Percentiles rank a stretch among this genome's conserved stretches.
Evolutionary conservation across 2,797 vertebrate species (phyloP).

Genomic region (Echeneis naucrates): DNA sequence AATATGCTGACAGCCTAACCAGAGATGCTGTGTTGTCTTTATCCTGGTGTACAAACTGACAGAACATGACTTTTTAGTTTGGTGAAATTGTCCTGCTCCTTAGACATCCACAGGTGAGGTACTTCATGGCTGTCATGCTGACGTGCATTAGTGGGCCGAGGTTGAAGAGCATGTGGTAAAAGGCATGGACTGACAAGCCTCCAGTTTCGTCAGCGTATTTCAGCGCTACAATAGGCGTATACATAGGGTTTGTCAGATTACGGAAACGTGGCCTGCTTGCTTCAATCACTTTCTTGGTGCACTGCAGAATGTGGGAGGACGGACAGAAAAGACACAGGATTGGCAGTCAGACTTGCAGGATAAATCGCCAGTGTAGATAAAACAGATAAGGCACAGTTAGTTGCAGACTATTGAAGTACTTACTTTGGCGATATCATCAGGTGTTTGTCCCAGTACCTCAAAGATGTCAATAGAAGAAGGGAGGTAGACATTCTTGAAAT

Average conservation of each 20-base stretch:
- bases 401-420: slow-evolving; percentile 20
- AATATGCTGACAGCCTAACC: slow-evolving; percentile 1
- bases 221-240: slow-evolving; percentile 80
- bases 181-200: slow-evolving; percentile 78
- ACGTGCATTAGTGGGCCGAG: slow-evolving; percentile 84
- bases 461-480: slow-evolving; percentile 90
- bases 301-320: slow-evolving; percentile 55
- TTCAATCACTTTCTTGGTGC: slow-evolving; percentile 82
- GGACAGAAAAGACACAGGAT: slow-evolving; percentile 5
- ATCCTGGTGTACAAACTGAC: neutral
- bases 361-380: neutral
- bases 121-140: slow-evolving; percentile 80
- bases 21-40: neutral
- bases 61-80: slow-evolving; percentile 46
- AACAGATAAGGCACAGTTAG: neutral
- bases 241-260: slow-evolving; percentile 80
- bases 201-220: slow-evolving; percentile 87
- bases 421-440: slow-evolving; percentile 89
- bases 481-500: slow-evolving; percentile 90
- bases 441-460: slow-evolving; percentile 87
- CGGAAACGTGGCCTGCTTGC: slow-evolving; percentile 73
- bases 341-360: neutral
- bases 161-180: slow-evolving; percentile 87
- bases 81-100: slow-evolving; percentile 77
- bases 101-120: slow-evolving; percentile 81